These are phyloP conservation scores for Phaethon lepturus DNA, from an alignment of 2,113 vertebrate genomes.

Conservation along the genomic window DNA sequence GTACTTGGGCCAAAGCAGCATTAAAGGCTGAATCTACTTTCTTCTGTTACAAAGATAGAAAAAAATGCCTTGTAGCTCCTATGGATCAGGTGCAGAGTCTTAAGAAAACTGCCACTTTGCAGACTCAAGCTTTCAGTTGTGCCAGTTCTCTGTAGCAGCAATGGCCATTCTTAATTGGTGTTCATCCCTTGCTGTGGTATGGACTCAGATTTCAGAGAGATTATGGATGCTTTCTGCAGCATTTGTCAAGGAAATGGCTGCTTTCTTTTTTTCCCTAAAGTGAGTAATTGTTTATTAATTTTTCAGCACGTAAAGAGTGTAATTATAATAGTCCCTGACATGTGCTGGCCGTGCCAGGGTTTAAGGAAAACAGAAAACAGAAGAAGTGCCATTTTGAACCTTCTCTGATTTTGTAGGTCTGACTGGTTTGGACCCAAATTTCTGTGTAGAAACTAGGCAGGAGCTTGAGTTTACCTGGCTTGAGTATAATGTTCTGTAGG, in stretches of 20 bases:
- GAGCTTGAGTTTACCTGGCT: background rate
- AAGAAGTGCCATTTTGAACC: background rate
- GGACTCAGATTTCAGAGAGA: slow-evolving; percentile 1
- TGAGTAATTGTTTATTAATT: slow-evolving; percentile 70
- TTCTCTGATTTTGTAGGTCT: background rate
- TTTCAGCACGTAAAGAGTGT: slow-evolving; percentile 66
- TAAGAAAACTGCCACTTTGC: background rate
- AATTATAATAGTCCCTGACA: slow-evolving; percentile 71
- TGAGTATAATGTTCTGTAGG: background rate
- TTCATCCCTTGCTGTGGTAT: background rate
- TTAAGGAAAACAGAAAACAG: slow-evolving; percentile 37
- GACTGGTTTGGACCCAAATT: background rate
- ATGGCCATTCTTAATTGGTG: background rate
- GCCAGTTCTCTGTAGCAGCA: background rate
- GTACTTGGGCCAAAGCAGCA: background rate
- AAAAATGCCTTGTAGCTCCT: background rate
- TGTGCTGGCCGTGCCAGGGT: slow-evolving; percentile 54
- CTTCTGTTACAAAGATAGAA: background rate
- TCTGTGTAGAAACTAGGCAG: background rate
- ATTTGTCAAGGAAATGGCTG: slow-evolving; percentile 48
- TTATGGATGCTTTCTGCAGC: slow-evolving; percentile 12
- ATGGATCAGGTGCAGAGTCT: background rate
- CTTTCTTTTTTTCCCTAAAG: slow-evolving; percentile 29
- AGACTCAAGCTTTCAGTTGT: background rate
- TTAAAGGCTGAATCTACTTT: background rate